Conservation (phyloP, 1,140 invertebrate species). For the Protaetia brevitarsis region DNA sequence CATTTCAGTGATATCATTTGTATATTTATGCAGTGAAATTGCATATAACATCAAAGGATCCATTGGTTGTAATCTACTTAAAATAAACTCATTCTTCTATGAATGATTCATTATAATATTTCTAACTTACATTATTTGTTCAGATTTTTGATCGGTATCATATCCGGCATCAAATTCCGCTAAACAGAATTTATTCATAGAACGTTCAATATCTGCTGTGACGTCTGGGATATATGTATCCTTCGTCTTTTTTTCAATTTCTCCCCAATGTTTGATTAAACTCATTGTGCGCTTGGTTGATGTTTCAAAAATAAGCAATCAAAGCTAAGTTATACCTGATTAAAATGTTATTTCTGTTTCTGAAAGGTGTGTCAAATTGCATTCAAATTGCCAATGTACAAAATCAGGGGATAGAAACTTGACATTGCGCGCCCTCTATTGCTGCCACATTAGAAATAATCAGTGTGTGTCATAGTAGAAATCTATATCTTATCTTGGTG, state of each 20-base stretch:
- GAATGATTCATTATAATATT: not conserved
- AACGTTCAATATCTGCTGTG: conserved; percentile 40
- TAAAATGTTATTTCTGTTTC: too few relatives aligned
- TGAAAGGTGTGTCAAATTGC: too few relatives aligned
- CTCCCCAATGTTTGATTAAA: conserved; percentile 35
- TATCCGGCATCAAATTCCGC: conserved; percentile 35
- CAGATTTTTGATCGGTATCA: conserved; percentile 26
- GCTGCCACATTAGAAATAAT: too few relatives aligned
- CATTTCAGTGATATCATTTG: conserved; percentile 41
- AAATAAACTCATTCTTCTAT: not conserved
- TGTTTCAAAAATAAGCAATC: too few relatives aligned
- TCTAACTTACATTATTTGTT: conserved; percentile 30
- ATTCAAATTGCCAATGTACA: too few relatives aligned
- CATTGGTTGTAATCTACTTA: conserved; percentile 38
- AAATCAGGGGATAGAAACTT: too few relatives aligned
- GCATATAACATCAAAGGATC: conserved; percentile 42
- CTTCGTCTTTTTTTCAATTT: conserved; percentile 30
- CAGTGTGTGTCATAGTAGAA: too few relatives aligned
- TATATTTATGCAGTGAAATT: conserved; percentile 44
- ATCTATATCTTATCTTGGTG: too few relatives aligned
- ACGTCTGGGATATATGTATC: conserved; percentile 34
- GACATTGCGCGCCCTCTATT: too few relatives aligned
- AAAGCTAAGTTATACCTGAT: too few relatives aligned
- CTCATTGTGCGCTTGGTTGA: too few relatives aligned
- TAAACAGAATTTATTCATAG: conserved; percentile 43